Conservation (phyloP, 2,797 vertebrate species). For the Megalops cyprinoides region DNA sequence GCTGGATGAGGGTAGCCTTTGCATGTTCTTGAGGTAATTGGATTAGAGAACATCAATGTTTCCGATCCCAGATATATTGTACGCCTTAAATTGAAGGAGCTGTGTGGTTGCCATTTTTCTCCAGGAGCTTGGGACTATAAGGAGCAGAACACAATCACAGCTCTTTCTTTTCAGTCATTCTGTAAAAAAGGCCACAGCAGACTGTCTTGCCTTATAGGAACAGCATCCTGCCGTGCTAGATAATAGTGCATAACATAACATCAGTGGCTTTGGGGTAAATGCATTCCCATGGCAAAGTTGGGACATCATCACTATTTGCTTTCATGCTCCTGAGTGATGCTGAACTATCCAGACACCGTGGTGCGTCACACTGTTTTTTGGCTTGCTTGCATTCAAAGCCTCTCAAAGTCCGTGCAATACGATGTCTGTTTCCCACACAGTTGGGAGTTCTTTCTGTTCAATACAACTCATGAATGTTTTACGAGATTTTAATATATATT, state of each 20-base stretch:
- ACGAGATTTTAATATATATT: neutral
- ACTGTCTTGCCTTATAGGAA: constrained; percentile 14
- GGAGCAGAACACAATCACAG: no score
- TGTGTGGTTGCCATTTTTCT: neutral
- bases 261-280: neutral
- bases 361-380: neutral
- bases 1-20: neutral
- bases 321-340: constrained; percentile 50
- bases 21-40: neutral
- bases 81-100: neutral
- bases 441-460: neutral
- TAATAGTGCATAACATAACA: constrained; percentile 32
- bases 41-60: neutral
- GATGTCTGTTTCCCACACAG: no score
- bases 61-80: neutral
- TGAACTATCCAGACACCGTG: constrained; percentile 51
- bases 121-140: no score
- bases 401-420: neutral
- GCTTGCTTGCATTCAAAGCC: neutral
- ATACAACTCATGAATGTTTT: neutral
- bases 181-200: constrained; percentile 26
- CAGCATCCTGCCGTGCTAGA: constrained; percentile 25
- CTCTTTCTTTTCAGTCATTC: constrained; percentile 19
- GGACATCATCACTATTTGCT: constrained; percentile 53
- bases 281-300: constrained; percentile 45